Conservation (phyloP, 1,140 invertebrate species). For the Drosophila willistoni region DNA sequence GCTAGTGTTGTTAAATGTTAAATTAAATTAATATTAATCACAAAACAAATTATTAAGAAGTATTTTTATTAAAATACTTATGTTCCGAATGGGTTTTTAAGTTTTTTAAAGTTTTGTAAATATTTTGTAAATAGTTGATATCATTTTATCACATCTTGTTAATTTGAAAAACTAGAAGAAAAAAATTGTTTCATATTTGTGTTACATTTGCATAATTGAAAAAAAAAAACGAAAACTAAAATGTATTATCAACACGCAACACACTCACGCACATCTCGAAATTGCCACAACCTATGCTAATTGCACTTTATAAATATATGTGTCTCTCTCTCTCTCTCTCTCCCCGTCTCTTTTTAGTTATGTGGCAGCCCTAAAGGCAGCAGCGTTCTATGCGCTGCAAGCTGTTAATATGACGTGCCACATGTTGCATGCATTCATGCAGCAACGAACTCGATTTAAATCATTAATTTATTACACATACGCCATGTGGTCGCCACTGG, state of each 20-base stretch:
- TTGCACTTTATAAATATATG: neutral
- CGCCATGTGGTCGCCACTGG: constrained; percentile 34
- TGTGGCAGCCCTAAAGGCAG: constrained; percentile 62
- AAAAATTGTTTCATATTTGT: neutral
- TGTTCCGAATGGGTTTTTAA: too few relatives aligned
- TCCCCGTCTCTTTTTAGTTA: constrained; percentile 39
- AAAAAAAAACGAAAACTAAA: neutral
- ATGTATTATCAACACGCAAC: neutral
- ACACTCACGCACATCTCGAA: constrained; percentile 6
- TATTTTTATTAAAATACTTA: too few relatives aligned
- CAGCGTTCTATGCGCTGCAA: constrained; percentile 38
- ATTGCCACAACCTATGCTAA: constrained; percentile 11
- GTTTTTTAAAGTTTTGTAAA: too few relatives aligned
- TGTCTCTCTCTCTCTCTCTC: constrained; percentile 10
- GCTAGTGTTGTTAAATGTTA: too few relatives aligned
- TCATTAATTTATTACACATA: constrained; percentile 44
- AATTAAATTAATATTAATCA: too few relatives aligned
- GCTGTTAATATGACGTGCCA: constrained; percentile 62
- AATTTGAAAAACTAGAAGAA: too few relatives aligned
- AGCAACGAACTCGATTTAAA: constrained; percentile 56
- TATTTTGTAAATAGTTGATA: too few relatives aligned
- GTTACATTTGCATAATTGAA: neutral
- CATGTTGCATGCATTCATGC: constrained; percentile 70
- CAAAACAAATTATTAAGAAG: too few relatives aligned
- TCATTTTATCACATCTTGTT: too few relatives aligned